phyloP scores from a whole-genome alignment of 2,888 invertebrate species.

The Sesamia inferens region DNA sequence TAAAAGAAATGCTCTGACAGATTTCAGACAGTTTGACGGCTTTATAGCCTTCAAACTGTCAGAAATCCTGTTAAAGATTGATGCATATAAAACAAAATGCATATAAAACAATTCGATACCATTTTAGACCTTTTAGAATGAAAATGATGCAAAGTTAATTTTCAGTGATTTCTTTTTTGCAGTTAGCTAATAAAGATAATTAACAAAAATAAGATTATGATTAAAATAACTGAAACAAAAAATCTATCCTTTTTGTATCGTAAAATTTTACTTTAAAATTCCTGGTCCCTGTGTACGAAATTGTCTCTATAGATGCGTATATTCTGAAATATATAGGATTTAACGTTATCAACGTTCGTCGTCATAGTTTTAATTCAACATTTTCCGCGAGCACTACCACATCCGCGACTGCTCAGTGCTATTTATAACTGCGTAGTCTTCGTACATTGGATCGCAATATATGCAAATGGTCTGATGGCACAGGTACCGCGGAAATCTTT shows the following conservation, averaged over 20 bases:
- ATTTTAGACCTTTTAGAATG: background rate
- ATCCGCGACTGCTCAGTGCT: slow-evolving; percentile 65
- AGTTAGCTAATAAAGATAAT: background rate
- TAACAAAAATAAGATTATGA: background rate
- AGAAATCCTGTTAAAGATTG: background rate
- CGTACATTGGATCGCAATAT: slow-evolving; percentile 67
- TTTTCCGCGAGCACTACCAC: slow-evolving; percentile 60
- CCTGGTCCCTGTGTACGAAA: background rate
- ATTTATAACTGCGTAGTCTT: slow-evolving; percentile 64
- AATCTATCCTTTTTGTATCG: too few species aligned
- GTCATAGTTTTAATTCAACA: slow-evolving; percentile 42
- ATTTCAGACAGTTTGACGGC: too few species aligned
- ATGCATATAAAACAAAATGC: background rate
- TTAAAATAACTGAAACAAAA: background rate
- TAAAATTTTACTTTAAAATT: background rate
- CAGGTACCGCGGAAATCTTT: slow-evolving; percentile 70
- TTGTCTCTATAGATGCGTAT: background rate
- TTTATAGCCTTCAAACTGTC: background rate
- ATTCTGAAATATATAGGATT: slow-evolving; percentile 4
- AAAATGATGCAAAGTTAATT: background rate
- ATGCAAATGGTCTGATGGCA: slow-evolving; percentile 73
- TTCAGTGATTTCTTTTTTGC: background rate
- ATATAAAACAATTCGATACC: background rate
- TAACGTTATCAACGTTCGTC: background rate
- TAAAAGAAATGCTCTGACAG: too few species aligned